phyloP scores from a whole-genome alignment of 1,140 invertebrate species.

The Drosophila paulistorum region DNA sequence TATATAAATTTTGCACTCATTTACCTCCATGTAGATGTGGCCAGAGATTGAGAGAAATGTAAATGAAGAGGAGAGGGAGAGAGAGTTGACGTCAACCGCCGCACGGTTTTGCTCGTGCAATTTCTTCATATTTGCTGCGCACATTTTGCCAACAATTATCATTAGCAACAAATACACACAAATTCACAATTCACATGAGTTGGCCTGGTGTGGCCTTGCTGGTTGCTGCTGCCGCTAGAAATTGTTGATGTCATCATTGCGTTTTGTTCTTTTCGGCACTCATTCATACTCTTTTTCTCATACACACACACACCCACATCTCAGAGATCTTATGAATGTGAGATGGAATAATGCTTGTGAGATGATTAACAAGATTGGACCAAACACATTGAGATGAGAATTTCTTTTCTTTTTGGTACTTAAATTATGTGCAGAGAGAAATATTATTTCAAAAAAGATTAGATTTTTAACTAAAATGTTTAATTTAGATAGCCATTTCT shows the following conservation, averaged over 20 bases:
- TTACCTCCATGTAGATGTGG: neutral
- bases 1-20: slow-evolving; percentile 11
- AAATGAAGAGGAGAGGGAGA: neutral
- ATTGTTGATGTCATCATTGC: slow-evolving; percentile 73
- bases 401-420: neutral
- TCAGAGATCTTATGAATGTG: neutral
- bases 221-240: slow-evolving; percentile 18
- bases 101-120: slow-evolving; percentile 45
- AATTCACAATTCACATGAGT: slow-evolving; percentile 37
- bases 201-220: neutral
- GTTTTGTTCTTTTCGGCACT: slow-evolving; percentile 46
- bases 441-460: too few species aligned
- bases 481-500: too few species aligned
- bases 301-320: slow-evolving; percentile 12
- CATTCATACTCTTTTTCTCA: neutral
- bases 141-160: slow-evolving; percentile 64
- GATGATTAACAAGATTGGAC: slow-evolving; percentile 21
- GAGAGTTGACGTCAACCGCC: slow-evolving; percentile 47
- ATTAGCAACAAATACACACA: slow-evolving; percentile 37
- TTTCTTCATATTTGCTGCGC: slow-evolving; percentile 64
- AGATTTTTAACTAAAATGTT: too few species aligned
- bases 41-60: too few species aligned
- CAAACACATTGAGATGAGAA: slow-evolving; percentile 41
- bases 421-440: too few species aligned
- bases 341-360: neutral